Evolutionary conservation across 2,113 vertebrate species (phyloP).

Genomic region (Sorex fumeus): DNA sequence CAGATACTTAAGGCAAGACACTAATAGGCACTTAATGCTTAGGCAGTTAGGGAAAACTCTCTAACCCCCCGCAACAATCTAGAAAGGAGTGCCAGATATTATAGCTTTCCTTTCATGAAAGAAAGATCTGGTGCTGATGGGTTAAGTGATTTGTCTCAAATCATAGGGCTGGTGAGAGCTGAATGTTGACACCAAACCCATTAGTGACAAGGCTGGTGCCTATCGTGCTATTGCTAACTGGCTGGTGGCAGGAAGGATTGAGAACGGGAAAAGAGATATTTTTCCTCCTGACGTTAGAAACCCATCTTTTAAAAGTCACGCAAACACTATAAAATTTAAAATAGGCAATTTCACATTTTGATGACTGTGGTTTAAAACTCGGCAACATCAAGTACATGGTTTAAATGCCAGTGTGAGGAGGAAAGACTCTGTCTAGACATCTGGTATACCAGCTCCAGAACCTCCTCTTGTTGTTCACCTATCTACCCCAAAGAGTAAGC

Average conservation of each 20-base stretch:
- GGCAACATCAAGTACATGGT: neutral
- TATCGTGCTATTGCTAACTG: neutral
- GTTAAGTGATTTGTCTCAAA: neutral
- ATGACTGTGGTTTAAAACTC: conserved; percentile 68
- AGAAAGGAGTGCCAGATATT: neutral
- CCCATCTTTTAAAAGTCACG: conserved; percentile 76
- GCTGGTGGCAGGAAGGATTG: conserved; percentile 1
- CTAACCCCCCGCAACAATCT: neutral
- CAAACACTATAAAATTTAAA: conserved; percentile 76
- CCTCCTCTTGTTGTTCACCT: neutral
- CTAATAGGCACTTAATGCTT: neutral
- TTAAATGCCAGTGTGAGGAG: conserved; percentile 60
- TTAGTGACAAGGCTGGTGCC: neutral
- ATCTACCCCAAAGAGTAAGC: neutral
- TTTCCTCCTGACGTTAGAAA: conserved; percentile 64
- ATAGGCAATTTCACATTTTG: conserved; percentile 71
- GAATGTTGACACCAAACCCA: neutral
- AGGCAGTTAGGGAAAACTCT: neutral
- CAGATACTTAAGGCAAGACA: neutral
- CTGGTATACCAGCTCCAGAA: conserved; percentile 61
- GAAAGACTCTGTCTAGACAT: conserved; percentile 63
- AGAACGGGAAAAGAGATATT: conserved; percentile 33
- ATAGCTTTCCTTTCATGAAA: neutral
- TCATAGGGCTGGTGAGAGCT: neutral
- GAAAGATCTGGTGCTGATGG: neutral